Evolutionary conservation across 1,140 invertebrate species (phyloP).

Genomic region (Diabrotica virgifera): DNA sequence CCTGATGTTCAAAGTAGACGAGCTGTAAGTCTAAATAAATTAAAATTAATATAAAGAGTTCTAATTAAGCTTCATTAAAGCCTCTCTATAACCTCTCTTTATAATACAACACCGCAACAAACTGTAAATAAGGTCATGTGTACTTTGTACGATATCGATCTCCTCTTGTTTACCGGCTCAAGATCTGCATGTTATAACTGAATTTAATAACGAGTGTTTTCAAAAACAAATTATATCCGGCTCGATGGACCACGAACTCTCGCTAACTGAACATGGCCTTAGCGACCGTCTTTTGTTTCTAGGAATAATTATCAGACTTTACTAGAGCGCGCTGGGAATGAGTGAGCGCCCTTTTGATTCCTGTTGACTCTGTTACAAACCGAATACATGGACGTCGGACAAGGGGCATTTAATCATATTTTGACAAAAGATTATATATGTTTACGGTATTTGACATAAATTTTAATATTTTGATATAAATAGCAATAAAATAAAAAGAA

Average conservation of each 20-base stretch:
- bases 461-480: too few species aligned
- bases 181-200: neutral
- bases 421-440: too few species aligned
- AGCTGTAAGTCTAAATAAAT: too few species aligned
- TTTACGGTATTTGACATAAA: too few species aligned
- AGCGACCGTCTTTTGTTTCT: conserved; percentile 1
- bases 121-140: neutral
- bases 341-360: neutral
- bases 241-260: neutral
- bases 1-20: too few species aligned
- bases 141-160: neutral
- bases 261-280: neutral
- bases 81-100: neutral
- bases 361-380: neutral
- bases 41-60: too few species aligned
- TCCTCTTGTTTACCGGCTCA: neutral
- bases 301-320: conserved; percentile 1
- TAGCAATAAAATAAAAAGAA: too few species aligned
- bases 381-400: neutral
- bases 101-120: neutral
- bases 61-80: neutral
- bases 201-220: conserved; percentile 3
- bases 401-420: too few species aligned
- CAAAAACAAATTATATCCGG: conserved; percentile 1
- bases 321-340: neutral